Evolutionary conservation across 2,888 invertebrate genomes (phyloP), one percentile per base, ranked within the genome.

Genomic region (Monopis laevigella): DNA sequence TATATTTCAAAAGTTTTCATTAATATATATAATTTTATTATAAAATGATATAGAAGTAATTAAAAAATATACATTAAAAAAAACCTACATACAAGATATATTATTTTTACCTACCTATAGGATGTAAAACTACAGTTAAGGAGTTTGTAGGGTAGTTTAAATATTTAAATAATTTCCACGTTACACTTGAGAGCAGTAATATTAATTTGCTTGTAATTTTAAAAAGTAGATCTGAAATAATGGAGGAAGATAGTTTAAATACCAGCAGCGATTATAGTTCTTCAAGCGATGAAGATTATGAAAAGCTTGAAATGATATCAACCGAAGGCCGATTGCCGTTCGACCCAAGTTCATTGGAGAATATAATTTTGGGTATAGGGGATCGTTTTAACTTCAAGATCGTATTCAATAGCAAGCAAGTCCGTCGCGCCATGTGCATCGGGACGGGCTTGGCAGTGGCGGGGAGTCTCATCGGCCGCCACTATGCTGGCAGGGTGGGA

Each of bases 341-440:
- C 41, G 68, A 78, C 41, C 61, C 62, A 2, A 40, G 55, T 0
- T 54, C 53, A 2, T 51, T 77, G 10, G 78, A 77, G 50, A 61
- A 67, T 2, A 50, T 78, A 6, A 75, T 78, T 34, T 52, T 78
- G 7, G 47, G 51, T 2, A 61, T 78, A 4, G 53, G 61, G 42
- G 78, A 78, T 39, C 54, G 53, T n/a, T 78, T 75, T 40, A 59
- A 78, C 46, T 70, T 80, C 40, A 66, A 69, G 10, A 60, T 80
- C 26, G 48, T 75, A 2, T 42, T 71, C 49, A 62, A 46, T 39
- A 60, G 65, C 38, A 52, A 58, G 0, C 51, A 59, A 32, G 51
- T 57, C 1, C 63, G 54, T 39, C 29, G 55, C 0, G 75, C 74
- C 1, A 6, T 69, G 28, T 18, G 69, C 21, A 55, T 77, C 11